Base-by-base conservation (phyloP, 2,888 invertebrate species). In the Diaperis boleti region DNA sequence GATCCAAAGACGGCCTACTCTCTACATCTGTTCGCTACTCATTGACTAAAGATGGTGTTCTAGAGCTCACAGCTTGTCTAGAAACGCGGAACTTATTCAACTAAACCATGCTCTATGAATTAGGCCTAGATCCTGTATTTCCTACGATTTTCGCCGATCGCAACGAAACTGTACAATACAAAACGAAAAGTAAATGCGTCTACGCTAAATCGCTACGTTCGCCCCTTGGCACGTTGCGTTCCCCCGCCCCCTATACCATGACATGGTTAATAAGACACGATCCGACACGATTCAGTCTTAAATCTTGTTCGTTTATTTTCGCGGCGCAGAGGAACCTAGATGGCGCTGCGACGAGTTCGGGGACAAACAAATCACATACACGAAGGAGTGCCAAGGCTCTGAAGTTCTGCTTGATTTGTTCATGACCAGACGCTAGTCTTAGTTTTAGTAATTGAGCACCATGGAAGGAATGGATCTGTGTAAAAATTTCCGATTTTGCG, bases 401-500 rank as follows among this genome's bases (percentile, higher is more conserved):
- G 70, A 67, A 66, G 69, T 62, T 74, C 64, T 55, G 29, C 42
- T 37, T 55, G 39, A 26, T 57, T 49, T 61, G 66, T 62, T 64
- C 39, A 13, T 33, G 65, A 68, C 69, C 70, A 67, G 63, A 71
- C 65, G 62, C 64, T 69, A 69, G 50, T 52, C 65, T 68, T 72
- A 70, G 65, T 70, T 62, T 68, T 64, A 70, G 72, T 81, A 81
- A 83, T 86, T 86, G 87, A 88, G 87, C 87, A 87, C 87, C 86
- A 85, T 86, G 87, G 87, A 87, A 87, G 87, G 87, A 88, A 87
- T 87, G 81, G 82, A 85, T 85, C 85, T 84, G 64, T 69, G 83
- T 83, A 81, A 65, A 69, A 62, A 35, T 31, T 50, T 35, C 13
- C 37, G 39, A 39, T 20, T 13, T 57, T 47, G 57, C 67, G 64